Evolutionary conservation across 2,797 vertebrate genomes (phyloP).

Genomic region (Danio jaintianensis): DNA sequence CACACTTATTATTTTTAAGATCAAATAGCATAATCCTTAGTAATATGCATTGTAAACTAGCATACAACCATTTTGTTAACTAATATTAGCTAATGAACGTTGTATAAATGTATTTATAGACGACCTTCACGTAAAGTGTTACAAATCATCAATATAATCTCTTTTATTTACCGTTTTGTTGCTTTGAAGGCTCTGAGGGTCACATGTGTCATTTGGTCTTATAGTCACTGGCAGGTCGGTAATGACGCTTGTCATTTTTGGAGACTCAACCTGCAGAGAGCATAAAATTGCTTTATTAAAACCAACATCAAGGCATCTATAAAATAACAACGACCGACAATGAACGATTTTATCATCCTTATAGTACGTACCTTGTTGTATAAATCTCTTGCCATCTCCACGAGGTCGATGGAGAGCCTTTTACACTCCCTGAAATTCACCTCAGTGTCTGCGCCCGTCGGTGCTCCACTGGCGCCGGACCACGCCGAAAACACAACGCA

Average conservation of each 20-base stretch:
- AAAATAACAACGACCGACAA: neutral
- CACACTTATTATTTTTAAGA: too few species aligned
- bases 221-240: slow-evolving; percentile 61
- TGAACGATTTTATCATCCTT: neutral
- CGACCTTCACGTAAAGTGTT: too few species aligned
- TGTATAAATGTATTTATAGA: too few species aligned
- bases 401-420: slow-evolving; percentile 1
- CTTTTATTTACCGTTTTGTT: slow-evolving; percentile 39
- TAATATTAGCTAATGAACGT: too few species aligned
- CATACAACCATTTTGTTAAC: too few species aligned
- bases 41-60: too few species aligned
- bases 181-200: slow-evolving; percentile 66
- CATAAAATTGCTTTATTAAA: neutral
- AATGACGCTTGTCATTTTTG: slow-evolving; percentile 33
- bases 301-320: neutral
- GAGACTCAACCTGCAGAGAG: slow-evolving; percentile 44
- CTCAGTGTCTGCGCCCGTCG: rapidly evolving
- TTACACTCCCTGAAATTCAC: neutral
- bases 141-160: neutral
- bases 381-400: slow-evolving; percentile 32
- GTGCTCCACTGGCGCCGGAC: neutral
- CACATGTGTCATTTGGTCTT: slow-evolving; percentile 70
- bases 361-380: slow-evolving; percentile 38
- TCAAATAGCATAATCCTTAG: too few species aligned
- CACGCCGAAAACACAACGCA: neutral